These are phyloP conservation scores for Lasius fuliginosus DNA, from an alignment of 2,888 invertebrate genomes.

Conservation along the genomic window DNA sequence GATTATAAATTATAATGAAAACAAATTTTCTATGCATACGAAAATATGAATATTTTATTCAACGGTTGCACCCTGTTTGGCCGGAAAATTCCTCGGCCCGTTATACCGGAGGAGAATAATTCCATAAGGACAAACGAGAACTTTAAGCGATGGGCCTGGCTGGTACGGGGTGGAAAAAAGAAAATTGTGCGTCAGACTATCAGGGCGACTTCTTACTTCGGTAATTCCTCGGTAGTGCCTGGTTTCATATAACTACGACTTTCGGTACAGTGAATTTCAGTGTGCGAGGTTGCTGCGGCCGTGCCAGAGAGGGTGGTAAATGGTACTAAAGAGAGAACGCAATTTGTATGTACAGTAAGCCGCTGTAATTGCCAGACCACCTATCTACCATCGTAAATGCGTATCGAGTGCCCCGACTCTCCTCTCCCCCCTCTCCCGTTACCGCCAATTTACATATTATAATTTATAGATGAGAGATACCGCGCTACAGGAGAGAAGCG, in stretches of 20 bases:
- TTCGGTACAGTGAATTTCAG: slow-evolving; percentile 58
- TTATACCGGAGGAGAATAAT: slow-evolving; percentile 33
- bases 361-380: slow-evolving; percentile 80
- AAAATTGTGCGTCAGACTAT: slow-evolving; percentile 70
- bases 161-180: slow-evolving; percentile 61
- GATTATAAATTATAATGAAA: slow-evolving; percentile 22
- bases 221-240: slow-evolving; percentile 73
- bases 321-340: slow-evolving; percentile 64
- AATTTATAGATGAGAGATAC: slow-evolving; percentile 81
- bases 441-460: slow-evolving; percentile 80
- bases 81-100: not conserved
- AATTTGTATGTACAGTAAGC: slow-evolving; percentile 83
- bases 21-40: slow-evolving; percentile 37
- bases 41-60: slow-evolving; percentile 50
- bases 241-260: slow-evolving; percentile 71
- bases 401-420: slow-evolving; percentile 62
- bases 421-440: slow-evolving; percentile 37
- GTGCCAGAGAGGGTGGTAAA: slow-evolving; percentile 61
- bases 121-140: slow-evolving; percentile 30
- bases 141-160: slow-evolving; percentile 5
- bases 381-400: slow-evolving; percentile 76
- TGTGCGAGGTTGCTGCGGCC: slow-evolving; percentile 40
- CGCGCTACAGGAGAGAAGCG: slow-evolving; percentile 53
- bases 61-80: slow-evolving; percentile 21
- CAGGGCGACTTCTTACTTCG: slow-evolving; percentile 74